Evolutionary conservation across 2,113 vertebrate species (phyloP), one percentile per base, ranked within the genome.

Genomic region (Oophaga pumilio): DNA sequence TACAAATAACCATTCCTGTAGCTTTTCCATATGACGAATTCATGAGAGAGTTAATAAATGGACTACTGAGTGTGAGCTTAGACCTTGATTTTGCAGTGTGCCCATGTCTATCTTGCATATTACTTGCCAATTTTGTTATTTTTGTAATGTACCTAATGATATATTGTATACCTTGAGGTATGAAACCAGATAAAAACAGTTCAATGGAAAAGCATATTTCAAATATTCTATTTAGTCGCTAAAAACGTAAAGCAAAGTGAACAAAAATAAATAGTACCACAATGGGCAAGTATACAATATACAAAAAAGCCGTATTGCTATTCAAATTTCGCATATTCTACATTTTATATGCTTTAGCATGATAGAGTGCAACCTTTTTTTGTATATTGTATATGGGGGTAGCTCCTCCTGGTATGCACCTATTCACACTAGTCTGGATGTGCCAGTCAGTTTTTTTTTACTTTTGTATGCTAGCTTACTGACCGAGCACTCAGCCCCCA

Each of bases 1-100:
- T 57, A 57, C 43, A 79, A 52, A 53, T 66, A 62, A 28, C 56
- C 60, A 20, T 76, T 85, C 24, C 71, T 85, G 57, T 43, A 60
- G 43, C 24, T 50, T 50, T 52, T 76, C 3, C 24, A 15, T 28
- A 71, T 71, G 43, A 13, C 11, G 0, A 76, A n/a, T 76, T 85
- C 28, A 33, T n/a, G 15, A 50, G 83, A 60, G 69, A 18, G 52
- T 18, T 43, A 33, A 85, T 4, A 53, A 69, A 74, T 28, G 24
- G 64, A 71, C 14, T 84, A n/a, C 59, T 57, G 64, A 56, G n/a
- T 69, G 14, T 71, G 28, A 60, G 53, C 33, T 43, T 73, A 60
- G 43, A 85, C 28, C n/a, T 59, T 76, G 26, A 18, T 12, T 71
- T 71, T 76, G 83, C 28, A 28, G 26, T 56, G 20, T 50, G n/a